Conservation (phyloP, 1,140 invertebrate genomes). For the Zaprionus africanus region DNA sequence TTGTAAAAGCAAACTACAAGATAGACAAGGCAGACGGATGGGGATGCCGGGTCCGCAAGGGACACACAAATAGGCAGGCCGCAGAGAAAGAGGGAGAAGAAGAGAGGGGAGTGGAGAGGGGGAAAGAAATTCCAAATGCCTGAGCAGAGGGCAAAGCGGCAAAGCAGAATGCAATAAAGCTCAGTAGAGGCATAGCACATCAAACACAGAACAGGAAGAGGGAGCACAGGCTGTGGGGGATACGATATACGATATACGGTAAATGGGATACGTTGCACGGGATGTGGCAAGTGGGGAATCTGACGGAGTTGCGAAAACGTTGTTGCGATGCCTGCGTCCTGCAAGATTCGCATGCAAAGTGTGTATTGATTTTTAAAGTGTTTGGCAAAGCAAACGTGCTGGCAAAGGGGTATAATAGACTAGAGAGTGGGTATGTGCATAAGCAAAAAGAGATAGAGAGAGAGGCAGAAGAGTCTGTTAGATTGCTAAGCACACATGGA, state of each 20-base stretch:
- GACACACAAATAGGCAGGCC: neutral
- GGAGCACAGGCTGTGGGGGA: neutral
- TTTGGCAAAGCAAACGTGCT: neutral
- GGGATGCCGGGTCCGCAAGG: neutral
- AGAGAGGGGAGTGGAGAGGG: neutral
- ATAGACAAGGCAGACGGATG: conserved; percentile 18
- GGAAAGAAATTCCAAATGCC: conserved; percentile 33
- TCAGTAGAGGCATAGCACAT: conserved; percentile 40
- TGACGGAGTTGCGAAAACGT: conserved; percentile 44
- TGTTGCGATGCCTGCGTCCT: conserved; percentile 17
- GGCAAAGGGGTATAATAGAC: neutral
- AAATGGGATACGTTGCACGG: conserved; percentile 12
- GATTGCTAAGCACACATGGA: neutral
- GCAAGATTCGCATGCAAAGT: conserved; percentile 54
- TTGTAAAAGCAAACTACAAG: conserved; percentile 75
- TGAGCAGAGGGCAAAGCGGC: conserved; percentile 22
- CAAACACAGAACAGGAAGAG: conserved; percentile 10
- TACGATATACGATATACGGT: conserved; percentile 7
- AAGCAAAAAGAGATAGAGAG: neutral
- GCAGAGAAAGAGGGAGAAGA: neutral
- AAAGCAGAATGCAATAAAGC: conserved; percentile 57
- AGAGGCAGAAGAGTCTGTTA: neutral
- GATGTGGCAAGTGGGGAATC: conserved; percentile 36
- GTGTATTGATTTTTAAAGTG: conserved; percentile 66
- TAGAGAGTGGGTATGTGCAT: neutral